Evolutionary conservation across 30 jellyfish, hydroid and myxozoan species (phyloP).

Genomic region (Hydractinia echinata): DNA sequence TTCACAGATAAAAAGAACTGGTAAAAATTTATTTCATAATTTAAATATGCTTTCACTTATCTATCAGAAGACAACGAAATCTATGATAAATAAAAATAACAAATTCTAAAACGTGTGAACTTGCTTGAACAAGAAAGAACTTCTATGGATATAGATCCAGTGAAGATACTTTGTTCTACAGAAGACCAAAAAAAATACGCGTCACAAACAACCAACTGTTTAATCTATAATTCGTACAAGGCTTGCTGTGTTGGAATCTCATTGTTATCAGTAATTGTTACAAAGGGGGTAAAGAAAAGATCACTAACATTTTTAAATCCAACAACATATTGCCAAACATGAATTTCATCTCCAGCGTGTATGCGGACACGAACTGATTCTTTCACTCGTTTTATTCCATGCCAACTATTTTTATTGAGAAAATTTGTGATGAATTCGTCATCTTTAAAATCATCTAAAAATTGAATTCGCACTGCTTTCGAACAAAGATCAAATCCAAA

Average conservation of each 20-base stretch:
- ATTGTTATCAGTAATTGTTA: slow-evolving; percentile 2
- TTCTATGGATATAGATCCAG: no score
- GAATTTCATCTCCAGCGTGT: background rate
- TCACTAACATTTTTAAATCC: background rate
- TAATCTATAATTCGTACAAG: no score
- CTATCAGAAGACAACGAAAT: no score
- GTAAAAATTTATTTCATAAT: no score
- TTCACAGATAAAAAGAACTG: no score
- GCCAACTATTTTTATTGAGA: background rate
- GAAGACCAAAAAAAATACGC: no score
- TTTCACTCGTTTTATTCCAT: background rate
- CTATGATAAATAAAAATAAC: no score
- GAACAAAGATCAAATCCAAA: background rate
- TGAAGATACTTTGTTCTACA: no score
- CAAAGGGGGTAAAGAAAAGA: slow-evolving; percentile 1
- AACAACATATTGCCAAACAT: slow-evolving; percentile 12
- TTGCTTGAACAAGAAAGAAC: no score
- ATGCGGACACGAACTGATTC: background rate
- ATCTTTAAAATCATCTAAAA: background rate
- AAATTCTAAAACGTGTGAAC: no score
- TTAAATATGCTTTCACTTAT: no score
- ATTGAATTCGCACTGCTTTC: slow-evolving; percentile 2
- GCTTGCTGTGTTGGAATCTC: background rate
- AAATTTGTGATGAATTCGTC: slow-evolving; percentile 1
- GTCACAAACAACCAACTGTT: no score